Conservation (phyloP, 2,888 invertebrate species). For the Chrysomela aeneicollis region DNA sequence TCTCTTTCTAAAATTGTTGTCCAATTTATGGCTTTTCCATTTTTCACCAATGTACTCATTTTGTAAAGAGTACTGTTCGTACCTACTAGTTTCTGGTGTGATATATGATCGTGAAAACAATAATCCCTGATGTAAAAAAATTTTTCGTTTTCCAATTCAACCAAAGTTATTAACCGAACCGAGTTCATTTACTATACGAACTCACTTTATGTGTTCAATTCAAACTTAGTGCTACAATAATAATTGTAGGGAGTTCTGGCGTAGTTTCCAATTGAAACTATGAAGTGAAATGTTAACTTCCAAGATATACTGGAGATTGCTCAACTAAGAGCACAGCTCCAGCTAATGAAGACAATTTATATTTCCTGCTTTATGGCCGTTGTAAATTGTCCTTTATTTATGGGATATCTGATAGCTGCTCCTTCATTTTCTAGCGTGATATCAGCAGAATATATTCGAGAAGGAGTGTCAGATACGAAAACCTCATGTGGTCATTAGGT, state of each 20-base stretch:
- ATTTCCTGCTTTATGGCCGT: conserved; percentile 35
- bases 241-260: conserved; percentile 48
- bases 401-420: conserved; percentile 34
- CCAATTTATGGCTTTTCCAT: too few species aligned
- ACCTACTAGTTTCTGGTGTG: too few species aligned
- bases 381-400: conserved; percentile 36
- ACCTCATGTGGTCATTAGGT: too few species aligned
- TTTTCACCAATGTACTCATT: too few species aligned
- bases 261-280: conserved; percentile 50
- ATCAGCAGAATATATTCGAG: background rate
- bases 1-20: too few species aligned
- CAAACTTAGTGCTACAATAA: conserved; percentile 49
- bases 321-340: conserved; percentile 41
- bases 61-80: too few species aligned
- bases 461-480: too few species aligned
- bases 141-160: background rate
- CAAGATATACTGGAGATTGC: conserved; percentile 43
- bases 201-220: conserved; percentile 46
- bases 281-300: conserved; percentile 51
- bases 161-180: background rate
- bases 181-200: conserved; percentile 41
- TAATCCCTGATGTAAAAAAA: too few species aligned
- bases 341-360: conserved; percentile 44
- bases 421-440: conserved; percentile 18
- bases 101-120: too few species aligned